Conservation (phyloP, 2,113 vertebrate species). For the Osmerus eperlanus region DNA sequence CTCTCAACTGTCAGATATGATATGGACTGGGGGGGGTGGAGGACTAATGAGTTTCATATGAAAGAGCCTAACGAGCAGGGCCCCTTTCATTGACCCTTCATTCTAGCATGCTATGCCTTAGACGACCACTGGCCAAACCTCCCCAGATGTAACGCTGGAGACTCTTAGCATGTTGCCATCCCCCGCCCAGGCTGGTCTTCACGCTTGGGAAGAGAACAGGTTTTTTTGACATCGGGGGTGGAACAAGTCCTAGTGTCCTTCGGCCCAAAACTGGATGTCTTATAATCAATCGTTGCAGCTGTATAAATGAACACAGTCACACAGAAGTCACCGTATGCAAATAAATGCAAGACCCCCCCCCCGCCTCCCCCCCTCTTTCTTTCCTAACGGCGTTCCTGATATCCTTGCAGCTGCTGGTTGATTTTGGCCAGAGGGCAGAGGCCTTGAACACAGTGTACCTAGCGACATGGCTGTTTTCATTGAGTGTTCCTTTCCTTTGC, state of each 20-base stretch:
- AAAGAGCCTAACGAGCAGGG: constrained; percentile 51
- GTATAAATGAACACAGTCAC: constrained; percentile 6
- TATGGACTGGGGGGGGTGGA: constrained; percentile 34
- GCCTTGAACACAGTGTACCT: too few species aligned
- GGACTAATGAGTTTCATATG: constrained; percentile 48
- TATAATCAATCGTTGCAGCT: not conserved
- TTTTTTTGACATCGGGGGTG: not conserved
- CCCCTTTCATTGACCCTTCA: constrained; percentile 23
- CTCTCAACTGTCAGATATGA: constrained; percentile 59
- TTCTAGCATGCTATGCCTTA: not conserved
- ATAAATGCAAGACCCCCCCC: not conserved
- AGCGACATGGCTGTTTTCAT: not conserved
- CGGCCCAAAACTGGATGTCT: not conserved
- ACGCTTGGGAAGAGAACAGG: not conserved
- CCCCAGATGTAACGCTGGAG: not conserved
- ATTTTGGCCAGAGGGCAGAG: too few species aligned
- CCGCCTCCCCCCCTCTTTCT: too few species aligned
- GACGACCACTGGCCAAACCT: constrained; percentile 12
- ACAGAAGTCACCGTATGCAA: not conserved
- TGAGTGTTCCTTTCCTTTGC: not conserved
- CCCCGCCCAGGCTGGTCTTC: too few species aligned
- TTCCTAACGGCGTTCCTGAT: too few species aligned
- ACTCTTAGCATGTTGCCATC: not conserved
- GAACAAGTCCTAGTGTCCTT: not conserved
- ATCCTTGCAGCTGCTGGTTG: too few species aligned